Base-by-base conservation (phyloP, 2,888 invertebrate genomes). In the Seira sanloemensis region DNA sequence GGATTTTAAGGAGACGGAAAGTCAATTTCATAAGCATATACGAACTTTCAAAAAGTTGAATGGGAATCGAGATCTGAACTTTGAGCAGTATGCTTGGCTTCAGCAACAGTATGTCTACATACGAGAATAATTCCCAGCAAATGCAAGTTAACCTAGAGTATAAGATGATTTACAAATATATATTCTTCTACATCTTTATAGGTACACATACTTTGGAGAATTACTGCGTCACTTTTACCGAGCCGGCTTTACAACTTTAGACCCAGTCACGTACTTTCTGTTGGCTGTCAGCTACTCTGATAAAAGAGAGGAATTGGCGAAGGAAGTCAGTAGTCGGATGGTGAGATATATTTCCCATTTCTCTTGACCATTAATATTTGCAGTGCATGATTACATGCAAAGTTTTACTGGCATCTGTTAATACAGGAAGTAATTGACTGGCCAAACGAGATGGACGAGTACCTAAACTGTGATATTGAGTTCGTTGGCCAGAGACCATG, bases 81-180 rank as follows among this genome's bases (percentile, higher is more conserved):
- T 99, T 92, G 99, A 99, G 91, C 98, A 98, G 92, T 95, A 96
- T 92, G 97, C 97, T 1, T 99, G 98, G 98, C 93, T 98, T 91
- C 96, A 97, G 19, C 95, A 96, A 92, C 98, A 98, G 94, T 98
- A 93, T 93, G 94, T 92, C 18, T 18, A 91, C 74, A 78, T 86
- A 54, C 75, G 21, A 37, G 16, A 24, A 7, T 37, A 18, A 24
- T 23, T 69, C 68, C 2, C 23, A n/a, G 27, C 24, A 21, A n/a
- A 25, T 67, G 24, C 2, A n/a, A 21, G 54, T 37, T 66, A 66
- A 4, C 37, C 21, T 68, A 46, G 16, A 23, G n/a, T n/a, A n/a
- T n/a, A n/a, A n/a, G n/a, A n/a, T n/a, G n/a, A n/a, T n/a, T n/a
- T n/a, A n/a, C n/a, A n/a, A n/a, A n/a, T n/a, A n/a, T n/a, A n/a